A percentile compares a stretch with the other conserved stretches of the same genome.
phyloP scores from a whole-genome alignment of 1,140 invertebrate genomes.

The Papilio xuthus region DNA sequence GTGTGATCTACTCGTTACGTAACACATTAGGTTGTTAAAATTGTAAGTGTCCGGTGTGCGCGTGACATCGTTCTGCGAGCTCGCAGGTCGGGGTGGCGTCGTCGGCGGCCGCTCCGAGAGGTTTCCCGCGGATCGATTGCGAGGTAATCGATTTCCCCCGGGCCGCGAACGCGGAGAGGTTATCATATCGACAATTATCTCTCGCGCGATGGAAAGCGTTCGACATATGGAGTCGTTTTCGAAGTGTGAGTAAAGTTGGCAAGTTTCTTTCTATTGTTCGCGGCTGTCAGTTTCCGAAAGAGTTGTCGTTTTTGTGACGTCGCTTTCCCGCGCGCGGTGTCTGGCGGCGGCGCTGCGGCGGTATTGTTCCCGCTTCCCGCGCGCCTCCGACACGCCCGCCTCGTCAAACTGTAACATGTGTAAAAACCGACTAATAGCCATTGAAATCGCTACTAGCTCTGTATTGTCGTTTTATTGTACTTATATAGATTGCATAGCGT shows the following conservation, averaged over 20 bases:
- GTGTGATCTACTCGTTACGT: constrained; percentile 42
- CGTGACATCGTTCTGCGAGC: background rate
- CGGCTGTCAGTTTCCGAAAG: constrained; percentile 55
- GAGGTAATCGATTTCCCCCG: constrained; percentile 72
- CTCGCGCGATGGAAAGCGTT: constrained; percentile 69
- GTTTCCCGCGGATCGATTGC: constrained; percentile 29
- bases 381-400: constrained; percentile 41
- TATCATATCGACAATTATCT: constrained; percentile 66
- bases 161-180: constrained; percentile 72
- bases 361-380: constrained; percentile 46
- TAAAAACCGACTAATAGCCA: constrained; percentile 37
- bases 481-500: constrained; percentile 30
- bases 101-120: background rate
- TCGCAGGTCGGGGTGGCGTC: constrained; percentile 1
- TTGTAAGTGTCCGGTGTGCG: background rate
- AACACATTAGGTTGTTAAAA: background rate
- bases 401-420: constrained; percentile 43
- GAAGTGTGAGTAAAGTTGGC: constrained; percentile 60
- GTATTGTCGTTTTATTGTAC: constrained; percentile 30
- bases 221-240: constrained; percentile 55
- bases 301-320: constrained; percentile 55
- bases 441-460: constrained; percentile 10
- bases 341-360: constrained; percentile 38
- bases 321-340: constrained; percentile 58
- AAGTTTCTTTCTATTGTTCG: constrained; percentile 77